Evolutionary conservation across 2,797 vertebrate genomes (phyloP).

Genomic region (Sebastes ruberrimus): DNA sequence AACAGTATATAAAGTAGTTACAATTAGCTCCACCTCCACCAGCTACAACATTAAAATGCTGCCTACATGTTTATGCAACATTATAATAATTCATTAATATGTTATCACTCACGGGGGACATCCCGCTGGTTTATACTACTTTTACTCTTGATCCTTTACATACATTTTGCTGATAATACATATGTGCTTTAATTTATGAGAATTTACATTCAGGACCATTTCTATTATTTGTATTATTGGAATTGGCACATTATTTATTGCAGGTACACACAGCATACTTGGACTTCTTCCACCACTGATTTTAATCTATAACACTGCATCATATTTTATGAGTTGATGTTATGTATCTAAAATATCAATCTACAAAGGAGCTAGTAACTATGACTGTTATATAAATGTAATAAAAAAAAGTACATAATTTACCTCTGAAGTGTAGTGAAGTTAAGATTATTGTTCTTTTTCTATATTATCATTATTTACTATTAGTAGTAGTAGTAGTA

Average conservation of each 20-base stretch:
- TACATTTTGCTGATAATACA: neutral
- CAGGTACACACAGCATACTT: too few species aligned
- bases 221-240: neutral
- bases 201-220: neutral
- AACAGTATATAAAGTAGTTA: neutral
- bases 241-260: too few species aligned
- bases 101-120: neutral
- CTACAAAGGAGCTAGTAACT: neutral
- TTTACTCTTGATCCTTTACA: neutral
- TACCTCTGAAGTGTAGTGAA: too few species aligned
- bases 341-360: neutral
- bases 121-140: neutral
- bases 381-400: too few species aligned
- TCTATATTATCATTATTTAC: too few species aligned
- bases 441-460: too few species aligned
- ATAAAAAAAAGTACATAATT: neutral
- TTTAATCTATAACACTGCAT: neutral
- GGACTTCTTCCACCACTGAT: neutral
- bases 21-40: neutral
- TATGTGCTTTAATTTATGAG: neutral
- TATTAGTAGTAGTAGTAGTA: too few species aligned
- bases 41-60: neutral
- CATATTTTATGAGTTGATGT: neutral
- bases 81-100: neutral
- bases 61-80: neutral